These are phyloP conservation scores for Meandrina meandrites DNA, from an alignment of 92 coral and sea anemone genomes.

Conservation along the genomic window DNA sequence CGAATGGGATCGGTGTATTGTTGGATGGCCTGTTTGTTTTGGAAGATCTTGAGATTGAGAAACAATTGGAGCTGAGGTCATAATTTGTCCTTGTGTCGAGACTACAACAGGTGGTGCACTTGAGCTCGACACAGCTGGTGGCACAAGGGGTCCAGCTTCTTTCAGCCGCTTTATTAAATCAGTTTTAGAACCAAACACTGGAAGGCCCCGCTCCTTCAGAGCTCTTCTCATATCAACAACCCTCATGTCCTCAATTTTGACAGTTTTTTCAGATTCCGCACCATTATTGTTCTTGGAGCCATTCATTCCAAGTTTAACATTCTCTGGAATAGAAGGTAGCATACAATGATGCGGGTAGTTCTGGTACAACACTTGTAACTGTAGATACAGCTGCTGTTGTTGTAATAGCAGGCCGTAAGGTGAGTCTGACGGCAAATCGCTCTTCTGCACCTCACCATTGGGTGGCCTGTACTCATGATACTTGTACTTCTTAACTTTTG, in stretches of 20 bases:
- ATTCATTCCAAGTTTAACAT: conserved; percentile 53
- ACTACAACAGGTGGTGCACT: conserved; percentile 38
- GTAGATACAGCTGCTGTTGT: conserved; percentile 94
- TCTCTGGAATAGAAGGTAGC: conserved; percentile 86
- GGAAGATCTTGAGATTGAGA: conserved; percentile 17
- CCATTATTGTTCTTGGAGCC: conserved; percentile 56
- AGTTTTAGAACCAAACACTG: conserved; percentile 96
- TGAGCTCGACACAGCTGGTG: conserved; percentile 19
- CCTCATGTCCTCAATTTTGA: conserved; percentile 96
- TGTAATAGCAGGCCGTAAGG: conserved; percentile 95
- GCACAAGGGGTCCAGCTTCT: conserved; percentile 51
- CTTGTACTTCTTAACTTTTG: conserved; percentile 80
- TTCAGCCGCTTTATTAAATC: conserved; percentile 90
- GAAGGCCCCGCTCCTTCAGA: conserved; percentile 90
- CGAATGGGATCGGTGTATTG: conserved; percentile 65
- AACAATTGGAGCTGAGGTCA: conserved; percentile 36
- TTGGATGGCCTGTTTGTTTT: conserved; percentile 23
- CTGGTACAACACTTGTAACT: conserved; percentile 92
- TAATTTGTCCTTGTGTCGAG: conserved; percentile 35
- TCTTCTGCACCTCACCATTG: conserved; percentile 84
- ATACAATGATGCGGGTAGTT: conserved; percentile 92
- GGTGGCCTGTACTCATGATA: conserved; percentile 93
- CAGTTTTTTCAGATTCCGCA: conserved; percentile 74
- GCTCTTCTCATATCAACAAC: conserved; percentile 97
- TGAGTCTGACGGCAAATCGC: conserved; percentile 85